Evolutionary conservation across 2,888 invertebrate genomes (phyloP), one percentile per base, ranked within the genome.

Genomic region (Lamellibrachia columna): DNA sequence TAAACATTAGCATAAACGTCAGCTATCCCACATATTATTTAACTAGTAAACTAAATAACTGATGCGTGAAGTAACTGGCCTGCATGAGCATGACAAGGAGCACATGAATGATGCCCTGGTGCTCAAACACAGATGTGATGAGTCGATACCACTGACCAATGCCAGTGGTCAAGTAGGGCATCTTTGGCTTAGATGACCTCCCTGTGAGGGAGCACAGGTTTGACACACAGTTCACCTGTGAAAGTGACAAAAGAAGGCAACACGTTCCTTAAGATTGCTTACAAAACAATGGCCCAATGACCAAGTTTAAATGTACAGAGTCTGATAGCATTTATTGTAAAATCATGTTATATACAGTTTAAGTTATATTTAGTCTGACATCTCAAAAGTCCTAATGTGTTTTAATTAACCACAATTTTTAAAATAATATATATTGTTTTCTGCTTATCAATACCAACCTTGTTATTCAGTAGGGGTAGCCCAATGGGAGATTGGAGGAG

Each of bases 221-320:
- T 11, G 91, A 91, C 40, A 91, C 91, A 53, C 91, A 91, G 91
- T 91, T 91, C 91, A 91, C 91, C 91, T 91, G 40, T 11, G 3
- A 53, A 15, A 22, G 91, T 15, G 15, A 53, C 52, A 91, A n/a
- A 90, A 90, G 8, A 75, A 15, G n/a, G 75, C 15, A 11, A 75
- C 75, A 75, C 75, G 15, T 75, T 58, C 8, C 22, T 11, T 75
- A 11, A 22, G n/a, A 75, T 22, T 15, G 6, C 75, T 75, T 15
- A 22, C 75, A 22, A 22, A 22, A 22, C n/a, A 75, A 22, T 75
- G 22, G 6, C 1, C 9, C 15, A 75, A 75, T 4, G 40, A 40
- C 40, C 40, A 40, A 40, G 40, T 40, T 40, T 40, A 40, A 40
- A 40, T 40, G 40, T 40, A 40, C 40, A 40, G 40, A 40, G 40